Base-by-base conservation (phyloP, 2,888 invertebrate genomes). In the Drosophila demipolita region DNA sequence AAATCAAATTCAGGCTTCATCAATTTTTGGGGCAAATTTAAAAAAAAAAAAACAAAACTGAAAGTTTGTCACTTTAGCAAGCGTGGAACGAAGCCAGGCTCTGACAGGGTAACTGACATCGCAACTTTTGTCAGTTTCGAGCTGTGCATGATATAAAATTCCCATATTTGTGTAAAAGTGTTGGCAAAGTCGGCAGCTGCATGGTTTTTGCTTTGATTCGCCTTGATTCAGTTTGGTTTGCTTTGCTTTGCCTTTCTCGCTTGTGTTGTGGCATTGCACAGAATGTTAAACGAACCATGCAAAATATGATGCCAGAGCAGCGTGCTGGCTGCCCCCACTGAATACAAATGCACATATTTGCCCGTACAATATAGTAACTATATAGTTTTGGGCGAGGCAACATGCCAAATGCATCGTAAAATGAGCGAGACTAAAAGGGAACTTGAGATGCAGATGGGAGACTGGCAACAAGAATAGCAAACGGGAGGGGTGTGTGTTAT, bases 251-350 rank as follows among this genome's bases (percentile, higher is more conserved):
- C 38, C 45, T 72, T 65, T 62, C 64, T 35, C 60, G 86, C 59
- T 58, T 69, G 71, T 68, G 67, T 60, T 87, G 71, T 78, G 78
- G 76, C 72, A 67, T 67, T 83, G 89, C 71, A 81, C 78, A 77
- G 80, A 87, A 87, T 90, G 87, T 78, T 89, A 81, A 89, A 89
- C 89, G 90, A 89, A 91, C 80, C 89, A 82, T 91, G 83, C 83
- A 89, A 89, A 89, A 84, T 79, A 85, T 73, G 84, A 75, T 86
- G 89, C 75, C 83, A 70, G 57, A 66, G 65, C 17, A 66, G 65
- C 11, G 74, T 55, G 57, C 26, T 54, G 26, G 26, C n/a, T 33
- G 9, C 26, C 26, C 26, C 60, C 26, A 42, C 29, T 49, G 60
- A 49, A 36, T 45, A 48, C 58, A 15, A 23, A 45, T 45, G 45